phyloP scores from a whole-genome alignment of 2,797 vertebrate species.

The Gymnoscopelus braueri region DNA sequence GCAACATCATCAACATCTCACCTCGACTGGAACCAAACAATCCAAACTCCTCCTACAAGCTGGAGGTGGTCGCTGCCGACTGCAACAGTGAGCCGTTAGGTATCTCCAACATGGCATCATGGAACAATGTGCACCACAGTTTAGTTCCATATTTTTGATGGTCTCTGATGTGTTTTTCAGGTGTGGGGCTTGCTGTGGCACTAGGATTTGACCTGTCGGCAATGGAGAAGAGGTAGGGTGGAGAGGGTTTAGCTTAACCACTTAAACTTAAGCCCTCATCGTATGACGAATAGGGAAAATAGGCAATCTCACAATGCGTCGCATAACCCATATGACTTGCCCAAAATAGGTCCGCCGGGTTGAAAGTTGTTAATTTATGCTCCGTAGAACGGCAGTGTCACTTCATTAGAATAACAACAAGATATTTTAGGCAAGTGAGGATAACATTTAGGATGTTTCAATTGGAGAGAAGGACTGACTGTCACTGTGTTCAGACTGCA shows the following conservation, averaged over 20 bases:
- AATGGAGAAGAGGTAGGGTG: conserved; percentile 83
- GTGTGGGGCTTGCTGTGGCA: conserved; percentile 71
- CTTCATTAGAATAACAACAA: no score
- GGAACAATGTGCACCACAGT: not conserved
- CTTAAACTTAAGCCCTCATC: no score
- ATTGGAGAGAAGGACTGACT: not conserved
- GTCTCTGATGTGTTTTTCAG: conserved; percentile 49
- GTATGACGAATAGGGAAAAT: not conserved
- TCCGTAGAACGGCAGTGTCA: no score
- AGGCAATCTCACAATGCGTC: not conserved
- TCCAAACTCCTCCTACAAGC: conserved; percentile 75
- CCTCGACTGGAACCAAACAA: conserved; percentile 77
- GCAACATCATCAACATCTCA: conserved; percentile 85
- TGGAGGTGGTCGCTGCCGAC: conserved; percentile 83
- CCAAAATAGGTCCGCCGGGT: no score
- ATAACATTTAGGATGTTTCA: no score
- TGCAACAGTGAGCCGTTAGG: conserved; percentile 81
- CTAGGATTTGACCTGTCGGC: conserved; percentile 81
- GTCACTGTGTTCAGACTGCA: conserved; percentile 72
- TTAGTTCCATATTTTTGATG: not conserved
- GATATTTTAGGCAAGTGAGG: no score
- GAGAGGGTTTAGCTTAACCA: not conserved
- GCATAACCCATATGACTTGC: not conserved
- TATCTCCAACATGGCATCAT: conserved; percentile 46
- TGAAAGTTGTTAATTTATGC: no score